Percentiles rank a stretch among this genome's conserved stretches.
Conservation (phyloP, 2,113 vertebrate genomes). For the Oreochromis niloticus region DNA sequence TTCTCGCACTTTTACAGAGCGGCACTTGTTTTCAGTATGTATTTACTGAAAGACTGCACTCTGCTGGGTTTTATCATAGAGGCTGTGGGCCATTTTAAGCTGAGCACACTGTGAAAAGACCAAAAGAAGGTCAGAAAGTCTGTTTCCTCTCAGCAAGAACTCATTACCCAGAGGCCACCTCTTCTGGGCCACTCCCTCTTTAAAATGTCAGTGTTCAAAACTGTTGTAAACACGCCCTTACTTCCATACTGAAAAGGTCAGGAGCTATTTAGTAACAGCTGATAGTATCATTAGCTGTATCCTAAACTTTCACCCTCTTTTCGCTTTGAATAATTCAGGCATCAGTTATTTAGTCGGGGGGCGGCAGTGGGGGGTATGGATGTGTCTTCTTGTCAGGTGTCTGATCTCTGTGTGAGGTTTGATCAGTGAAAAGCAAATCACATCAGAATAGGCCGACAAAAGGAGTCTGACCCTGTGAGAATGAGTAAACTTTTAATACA, state of each 20-base stretch:
- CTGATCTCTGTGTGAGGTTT: neutral
- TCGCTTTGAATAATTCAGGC: constrained; percentile 39
- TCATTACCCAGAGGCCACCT: constrained; percentile 37
- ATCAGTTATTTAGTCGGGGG: neutral
- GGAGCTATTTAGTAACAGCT: neutral
- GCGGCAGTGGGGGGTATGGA: neutral
- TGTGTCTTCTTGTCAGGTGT: neutral
- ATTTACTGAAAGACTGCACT: neutral
- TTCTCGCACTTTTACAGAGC: neutral
- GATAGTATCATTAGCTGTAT: constrained; percentile 12
- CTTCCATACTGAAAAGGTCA: constrained; percentile 44
- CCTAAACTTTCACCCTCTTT: neutral
- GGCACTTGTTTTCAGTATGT: neutral
- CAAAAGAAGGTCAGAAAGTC: constrained; percentile 34
- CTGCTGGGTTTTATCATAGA: neutral
- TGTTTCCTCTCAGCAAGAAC: constrained; percentile 45
- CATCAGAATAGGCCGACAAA: neutral
- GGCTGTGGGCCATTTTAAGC: neutral
- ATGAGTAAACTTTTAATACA: neutral
- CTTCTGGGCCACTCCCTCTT: constrained; percentile 39
- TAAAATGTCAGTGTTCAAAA: constrained; percentile 50
- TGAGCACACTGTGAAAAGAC: neutral
- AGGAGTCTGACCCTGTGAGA: neutral
- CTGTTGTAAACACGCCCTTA: neutral
- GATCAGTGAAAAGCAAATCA: neutral